Conservation (phyloP, 2,113 vertebrate genomes). For the Propithecus coquereli region DNA sequence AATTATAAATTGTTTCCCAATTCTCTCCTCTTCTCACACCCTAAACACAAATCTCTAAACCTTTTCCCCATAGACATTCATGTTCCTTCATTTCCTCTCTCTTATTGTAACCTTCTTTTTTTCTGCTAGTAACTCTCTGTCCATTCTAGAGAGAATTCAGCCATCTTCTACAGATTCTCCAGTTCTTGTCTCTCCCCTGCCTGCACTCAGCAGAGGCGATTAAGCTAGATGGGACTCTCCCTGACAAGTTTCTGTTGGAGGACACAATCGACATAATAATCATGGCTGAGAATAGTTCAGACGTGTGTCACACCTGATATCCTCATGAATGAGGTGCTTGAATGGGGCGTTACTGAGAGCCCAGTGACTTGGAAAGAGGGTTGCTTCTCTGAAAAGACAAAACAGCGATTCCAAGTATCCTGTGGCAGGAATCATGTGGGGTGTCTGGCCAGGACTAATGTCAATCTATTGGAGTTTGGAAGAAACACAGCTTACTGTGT, state of each 20-base stretch:
- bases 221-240: background rate
- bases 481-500: background rate
- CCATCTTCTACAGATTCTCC: background rate
- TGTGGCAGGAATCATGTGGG: background rate
- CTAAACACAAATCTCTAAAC: background rate
- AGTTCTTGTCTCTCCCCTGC: background rate
- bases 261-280: background rate
- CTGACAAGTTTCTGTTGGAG: background rate
- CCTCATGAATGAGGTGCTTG: background rate
- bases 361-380: background rate
- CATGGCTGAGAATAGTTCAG: background rate
- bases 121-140: background rate
- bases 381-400: background rate
- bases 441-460: background rate
- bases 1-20: background rate
- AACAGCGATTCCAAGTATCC: background rate
- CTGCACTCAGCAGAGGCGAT: background rate
- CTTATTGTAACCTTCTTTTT: background rate
- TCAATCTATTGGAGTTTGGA: background rate
- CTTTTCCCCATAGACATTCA: background rate
- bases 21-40: background rate
- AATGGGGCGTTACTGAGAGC: background rate
- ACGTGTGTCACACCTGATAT: background rate
- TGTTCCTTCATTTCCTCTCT: background rate
- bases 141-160: background rate